phyloP scores from a whole-genome alignment of 1,140 invertebrate species.

The Drosophila virilis region DNA sequence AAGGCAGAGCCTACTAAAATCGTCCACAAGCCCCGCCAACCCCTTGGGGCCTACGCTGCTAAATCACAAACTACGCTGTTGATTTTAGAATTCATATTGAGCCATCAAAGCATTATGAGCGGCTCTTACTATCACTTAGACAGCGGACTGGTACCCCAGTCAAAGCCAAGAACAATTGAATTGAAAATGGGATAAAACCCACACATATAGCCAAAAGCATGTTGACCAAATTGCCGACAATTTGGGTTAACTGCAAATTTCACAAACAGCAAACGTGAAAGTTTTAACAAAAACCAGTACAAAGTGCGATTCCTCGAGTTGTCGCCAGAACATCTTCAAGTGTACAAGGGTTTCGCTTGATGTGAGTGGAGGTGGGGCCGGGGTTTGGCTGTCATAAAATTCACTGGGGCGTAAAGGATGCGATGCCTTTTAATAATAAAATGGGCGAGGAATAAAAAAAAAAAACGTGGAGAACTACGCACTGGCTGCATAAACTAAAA shows the following conservation, averaged over 20 bases:
- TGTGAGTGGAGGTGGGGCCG: background rate
- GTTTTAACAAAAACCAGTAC: conserved; percentile 75
- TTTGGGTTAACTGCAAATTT: conserved; percentile 81
- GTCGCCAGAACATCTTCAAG: conserved; percentile 37
- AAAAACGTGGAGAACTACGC: conserved; percentile 34
- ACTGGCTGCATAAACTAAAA: conserved; percentile 77
- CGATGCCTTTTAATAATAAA: conserved; percentile 76
- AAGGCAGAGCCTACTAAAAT: background rate
- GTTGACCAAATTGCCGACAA: conserved; percentile 80
- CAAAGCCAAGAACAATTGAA: conserved; percentile 63
- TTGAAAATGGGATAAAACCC: conserved; percentile 62
- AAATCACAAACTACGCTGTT: background rate
- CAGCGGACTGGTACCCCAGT: background rate
- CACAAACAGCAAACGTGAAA: conserved; percentile 73
- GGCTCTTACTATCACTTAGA: conserved; percentile 70
- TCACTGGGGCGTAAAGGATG: conserved; percentile 79
- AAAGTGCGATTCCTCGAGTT: conserved; percentile 41
- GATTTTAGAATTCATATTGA: conserved; percentile 46
- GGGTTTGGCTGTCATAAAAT: conserved; percentile 58
- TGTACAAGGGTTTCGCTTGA: too few species aligned
- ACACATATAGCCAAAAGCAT: conserved; percentile 42
- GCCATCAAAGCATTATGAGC: conserved; percentile 65
- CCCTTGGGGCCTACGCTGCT: too few species aligned
- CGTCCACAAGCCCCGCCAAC: too few species aligned
- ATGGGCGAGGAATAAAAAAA: conserved; percentile 30